Conservation (phyloP, 1,140 invertebrate genomes). For the Habropoda laboriosa region DNA sequence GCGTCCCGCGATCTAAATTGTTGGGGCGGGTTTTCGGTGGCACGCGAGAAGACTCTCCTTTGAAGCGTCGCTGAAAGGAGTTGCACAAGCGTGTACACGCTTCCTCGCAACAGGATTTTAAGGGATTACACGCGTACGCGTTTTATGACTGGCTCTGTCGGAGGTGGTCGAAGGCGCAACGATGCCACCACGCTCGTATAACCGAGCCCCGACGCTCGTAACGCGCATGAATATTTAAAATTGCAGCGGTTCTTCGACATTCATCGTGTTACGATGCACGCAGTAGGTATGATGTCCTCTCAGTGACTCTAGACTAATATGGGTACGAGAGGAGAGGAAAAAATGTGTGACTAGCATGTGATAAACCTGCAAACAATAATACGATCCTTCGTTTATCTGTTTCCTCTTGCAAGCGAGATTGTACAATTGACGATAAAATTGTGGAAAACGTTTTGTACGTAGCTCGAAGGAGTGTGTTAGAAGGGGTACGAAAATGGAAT, state of each 20-base stretch:
- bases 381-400: not conserved
- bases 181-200: constrained; percentile 20
- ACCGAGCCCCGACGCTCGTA: constrained; percentile 25
- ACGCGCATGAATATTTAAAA: constrained; percentile 47
- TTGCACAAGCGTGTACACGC: not conserved
- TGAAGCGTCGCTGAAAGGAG: not conserved
- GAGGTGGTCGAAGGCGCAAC: not conserved
- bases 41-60: not conserved
- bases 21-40: not conserved
- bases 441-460: too few species aligned
- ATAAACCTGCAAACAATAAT: too few species aligned
- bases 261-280: constrained; percentile 5
- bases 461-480: too few species aligned
- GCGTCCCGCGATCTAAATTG: not conserved
- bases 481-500: too few species aligned
- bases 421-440: too few species aligned
- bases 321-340: not conserved
- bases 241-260: constrained; percentile 48
- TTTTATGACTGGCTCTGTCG: not conserved
- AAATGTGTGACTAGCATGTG: not conserved
- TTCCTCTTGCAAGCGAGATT: too few species aligned
- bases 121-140: not conserved
- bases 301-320: not conserved
- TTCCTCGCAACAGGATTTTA: not conserved
- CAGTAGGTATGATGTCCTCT: not conserved